Percentiles rank a stretch among this genome's conserved stretches.
Conservation (phyloP, 2,888 invertebrate species). For the Dimorphilus gyrociliatus region DNA sequence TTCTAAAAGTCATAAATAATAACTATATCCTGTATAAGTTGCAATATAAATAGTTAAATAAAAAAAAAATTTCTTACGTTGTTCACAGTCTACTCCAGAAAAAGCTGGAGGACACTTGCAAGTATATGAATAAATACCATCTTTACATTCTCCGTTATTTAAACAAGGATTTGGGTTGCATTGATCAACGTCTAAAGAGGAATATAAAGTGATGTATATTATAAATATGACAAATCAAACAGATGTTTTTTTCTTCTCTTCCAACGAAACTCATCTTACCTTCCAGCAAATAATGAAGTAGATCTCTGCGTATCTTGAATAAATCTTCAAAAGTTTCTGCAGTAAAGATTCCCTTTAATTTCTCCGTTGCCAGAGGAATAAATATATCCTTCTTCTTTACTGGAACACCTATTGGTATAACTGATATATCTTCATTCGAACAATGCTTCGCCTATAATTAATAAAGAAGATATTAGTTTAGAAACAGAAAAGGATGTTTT, state of each 20-base stretch:
- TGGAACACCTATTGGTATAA: constrained; percentile 10
- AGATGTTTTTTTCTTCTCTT: too few relatives aligned
- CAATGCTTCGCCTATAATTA: background rate
- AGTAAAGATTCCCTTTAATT: constrained; percentile 6
- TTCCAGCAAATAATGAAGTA: too few relatives aligned
- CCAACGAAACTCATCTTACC: too few relatives aligned
- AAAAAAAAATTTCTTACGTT: constrained; percentile 2
- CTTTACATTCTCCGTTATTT: background rate
- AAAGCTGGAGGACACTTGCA: constrained; percentile 3
- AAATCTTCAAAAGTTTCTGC: constrained; percentile 6
- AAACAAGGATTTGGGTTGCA: constrained; percentile 2
- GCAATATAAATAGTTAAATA: constrained; percentile 4
- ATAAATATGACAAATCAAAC: too few relatives aligned
- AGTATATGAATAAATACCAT: background rate
- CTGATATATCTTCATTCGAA: constrained; percentile 5
- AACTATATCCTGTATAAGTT: background rate
- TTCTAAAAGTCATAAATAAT: background rate
- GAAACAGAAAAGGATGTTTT: background rate
- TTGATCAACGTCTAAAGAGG: too few relatives aligned
- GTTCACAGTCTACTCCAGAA: constrained; percentile 7
- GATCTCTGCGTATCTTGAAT: too few relatives aligned
- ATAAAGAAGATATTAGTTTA: background rate
- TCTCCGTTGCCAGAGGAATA: constrained; percentile 7
- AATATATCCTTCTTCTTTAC: constrained; percentile 4
- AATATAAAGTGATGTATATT: too few relatives aligned